phyloP scores from a whole-genome alignment of 92 coral and sea anemone genomes.

The Epizoanthus rinbou region DNA sequence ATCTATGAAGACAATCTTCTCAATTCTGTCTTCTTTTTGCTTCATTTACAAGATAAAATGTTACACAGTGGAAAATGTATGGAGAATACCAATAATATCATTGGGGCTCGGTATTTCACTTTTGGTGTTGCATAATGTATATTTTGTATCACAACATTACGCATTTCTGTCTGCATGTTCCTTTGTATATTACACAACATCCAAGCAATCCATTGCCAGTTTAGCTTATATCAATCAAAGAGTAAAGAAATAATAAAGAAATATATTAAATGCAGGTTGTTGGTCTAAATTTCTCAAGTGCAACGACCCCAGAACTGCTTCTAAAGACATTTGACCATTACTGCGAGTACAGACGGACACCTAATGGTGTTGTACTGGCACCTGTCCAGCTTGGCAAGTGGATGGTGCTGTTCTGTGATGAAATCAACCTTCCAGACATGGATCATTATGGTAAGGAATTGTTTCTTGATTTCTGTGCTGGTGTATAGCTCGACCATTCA shows the following conservation, averaged over 20 bases:
- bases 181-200: no score
- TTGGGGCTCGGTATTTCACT: no score
- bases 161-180: no score
- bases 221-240: no score
- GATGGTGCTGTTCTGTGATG: conserved; percentile 99
- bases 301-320: conserved; percentile 96
- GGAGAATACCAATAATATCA: no score
- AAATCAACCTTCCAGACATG: conserved; percentile 98
- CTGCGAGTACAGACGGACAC: conserved; percentile 97
- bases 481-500: not conserved
- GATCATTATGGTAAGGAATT: conserved; percentile 83
- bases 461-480: not conserved
- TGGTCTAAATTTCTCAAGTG: conserved; percentile 98
- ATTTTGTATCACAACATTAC: no score
- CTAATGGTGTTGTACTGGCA: conserved; percentile 96
- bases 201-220: no score
- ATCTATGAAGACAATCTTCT: no score
- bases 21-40: no score
- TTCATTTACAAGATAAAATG: no score
- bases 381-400: conserved; percentile 98
- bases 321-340: conserved; percentile 97
- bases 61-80: no score
- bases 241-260: no score
- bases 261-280: conserved; percentile 71
- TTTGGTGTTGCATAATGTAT: not conserved